These are phyloP conservation scores for Melinaea marsaeus DNA, from an alignment of 2,888 invertebrate genomes.

Conservation along the genomic window DNA sequence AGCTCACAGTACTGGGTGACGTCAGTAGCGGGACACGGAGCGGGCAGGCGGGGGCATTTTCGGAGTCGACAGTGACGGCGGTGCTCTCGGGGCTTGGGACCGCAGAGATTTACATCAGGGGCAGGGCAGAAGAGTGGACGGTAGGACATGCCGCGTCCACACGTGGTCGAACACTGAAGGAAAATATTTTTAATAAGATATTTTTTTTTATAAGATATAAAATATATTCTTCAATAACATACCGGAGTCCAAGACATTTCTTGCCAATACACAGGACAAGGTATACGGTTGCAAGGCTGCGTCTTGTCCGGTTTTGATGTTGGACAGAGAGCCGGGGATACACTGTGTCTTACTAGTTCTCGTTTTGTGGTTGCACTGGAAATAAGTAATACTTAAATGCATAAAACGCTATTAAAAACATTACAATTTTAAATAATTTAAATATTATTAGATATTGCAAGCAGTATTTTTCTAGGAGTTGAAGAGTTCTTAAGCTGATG, in stretches of 20 bases:
- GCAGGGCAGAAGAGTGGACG: conserved; percentile 76
- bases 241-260: conserved; percentile 82
- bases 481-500: too few species aligned
- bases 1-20: conserved; percentile 71
- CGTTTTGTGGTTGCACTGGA: conserved; percentile 53
- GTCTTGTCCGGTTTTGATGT: conserved; percentile 48
- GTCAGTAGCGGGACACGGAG: conserved; percentile 53
- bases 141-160: conserved; percentile 77
- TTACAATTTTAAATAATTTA: too few species aligned
- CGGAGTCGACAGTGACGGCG: conserved; percentile 74
- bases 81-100: conserved; percentile 71
- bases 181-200: neutral
- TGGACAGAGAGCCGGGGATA: conserved; percentile 76
- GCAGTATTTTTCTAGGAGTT: too few species aligned
- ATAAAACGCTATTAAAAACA: too few species aligned
- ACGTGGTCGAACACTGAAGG: conserved; percentile 80
- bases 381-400: conserved; percentile 1
- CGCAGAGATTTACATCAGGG: conserved; percentile 71
- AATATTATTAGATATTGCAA: too few species aligned
- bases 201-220: neutral
- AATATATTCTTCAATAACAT: conserved; percentile 29
- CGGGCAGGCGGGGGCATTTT: conserved; percentile 44
- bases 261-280: conserved; percentile 81
- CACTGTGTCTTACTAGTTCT: conserved; percentile 74
- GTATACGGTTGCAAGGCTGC: conserved; percentile 78